Conservation (phyloP, 2,113 vertebrate genomes). For the Pheucticus melanocephalus region DNA sequence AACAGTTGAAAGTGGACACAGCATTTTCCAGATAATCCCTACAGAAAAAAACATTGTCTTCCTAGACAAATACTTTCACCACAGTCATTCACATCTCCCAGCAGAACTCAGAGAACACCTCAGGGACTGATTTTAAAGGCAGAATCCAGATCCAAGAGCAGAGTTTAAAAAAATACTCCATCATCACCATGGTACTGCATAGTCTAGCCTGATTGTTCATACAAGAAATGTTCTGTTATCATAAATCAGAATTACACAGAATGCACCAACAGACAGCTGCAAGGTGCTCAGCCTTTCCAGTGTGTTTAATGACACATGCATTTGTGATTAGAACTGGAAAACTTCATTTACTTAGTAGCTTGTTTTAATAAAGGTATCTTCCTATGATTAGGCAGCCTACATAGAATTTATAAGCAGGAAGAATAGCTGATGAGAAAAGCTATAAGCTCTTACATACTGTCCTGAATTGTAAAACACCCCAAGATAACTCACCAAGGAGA, state of each 20-base stretch:
- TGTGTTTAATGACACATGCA: neutral
- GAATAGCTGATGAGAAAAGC: constrained; percentile 54
- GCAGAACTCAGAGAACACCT: neutral
- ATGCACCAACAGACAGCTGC: neutral
- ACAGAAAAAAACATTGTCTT: neutral
- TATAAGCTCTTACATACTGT: constrained; percentile 24
- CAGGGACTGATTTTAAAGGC: neutral
- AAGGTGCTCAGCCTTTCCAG: neutral
- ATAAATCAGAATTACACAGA: neutral
- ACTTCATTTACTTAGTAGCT: constrained; percentile 19
- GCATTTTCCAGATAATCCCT: neutral
- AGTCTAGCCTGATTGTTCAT: neutral
- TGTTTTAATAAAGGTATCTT: constrained; percentile 51
- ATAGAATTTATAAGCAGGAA: constrained; percentile 36
- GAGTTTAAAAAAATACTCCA: neutral
- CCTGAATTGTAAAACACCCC: constrained; percentile 39
- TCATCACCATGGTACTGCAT: neutral
- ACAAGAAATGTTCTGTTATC: neutral
- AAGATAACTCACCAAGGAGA: constrained; percentile 8
- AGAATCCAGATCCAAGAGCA: neutral
- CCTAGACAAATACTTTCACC: neutral
- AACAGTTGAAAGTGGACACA: accelerated
- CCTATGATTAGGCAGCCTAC: neutral
- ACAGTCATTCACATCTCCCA: accelerated
- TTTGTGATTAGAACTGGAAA: neutral